phyloP scores from a whole-genome alignment of 2,113 vertebrate genomes.

The Hippocampus guttulatus region DNA sequence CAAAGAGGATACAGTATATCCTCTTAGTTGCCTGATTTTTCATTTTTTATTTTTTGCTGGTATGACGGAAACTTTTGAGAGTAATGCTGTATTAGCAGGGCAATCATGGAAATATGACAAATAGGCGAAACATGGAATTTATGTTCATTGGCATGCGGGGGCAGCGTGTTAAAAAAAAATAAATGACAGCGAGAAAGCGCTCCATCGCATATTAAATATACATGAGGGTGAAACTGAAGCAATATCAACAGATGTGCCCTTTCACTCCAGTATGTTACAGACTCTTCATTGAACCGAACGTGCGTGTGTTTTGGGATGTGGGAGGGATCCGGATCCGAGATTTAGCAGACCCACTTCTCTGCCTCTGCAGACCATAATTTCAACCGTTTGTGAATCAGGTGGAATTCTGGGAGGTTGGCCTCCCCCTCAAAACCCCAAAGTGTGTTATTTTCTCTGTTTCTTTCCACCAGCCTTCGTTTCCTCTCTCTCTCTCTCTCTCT shows the following conservation, averaged over 20 bases:
- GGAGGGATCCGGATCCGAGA: too few species aligned
- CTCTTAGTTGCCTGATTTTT: neutral
- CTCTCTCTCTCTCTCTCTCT: slow-evolving; percentile 25
- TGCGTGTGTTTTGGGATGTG: too few species aligned
- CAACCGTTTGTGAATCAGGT: slow-evolving; percentile 88
- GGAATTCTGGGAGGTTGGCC: slow-evolving; percentile 86
- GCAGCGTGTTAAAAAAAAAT: too few species aligned
- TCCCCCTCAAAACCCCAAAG: slow-evolving; percentile 77
- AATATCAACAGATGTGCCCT: too few species aligned
- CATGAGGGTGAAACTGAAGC: too few species aligned
- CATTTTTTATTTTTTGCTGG: neutral
- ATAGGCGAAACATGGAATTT: too few species aligned
- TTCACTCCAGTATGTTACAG: too few species aligned
- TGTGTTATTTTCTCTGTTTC: slow-evolving; percentile 67
- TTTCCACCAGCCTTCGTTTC: slow-evolving; percentile 68
- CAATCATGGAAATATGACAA: too few species aligned
- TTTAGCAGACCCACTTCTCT: slow-evolving; percentile 36
- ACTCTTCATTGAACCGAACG: too few species aligned
- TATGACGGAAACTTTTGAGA: neutral
- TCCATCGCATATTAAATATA: too few species aligned
- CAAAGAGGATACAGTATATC: neutral
- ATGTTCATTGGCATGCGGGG: too few species aligned
- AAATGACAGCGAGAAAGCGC: too few species aligned
- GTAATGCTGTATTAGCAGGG: slow-evolving; percentile 41
- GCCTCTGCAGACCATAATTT: slow-evolving; percentile 79